A percentile compares a stretch with the other conserved stretches of the same genome.
Conservation (phyloP, 2,113 vertebrate species). For the Phalacrocorax pelagicus region DNA sequence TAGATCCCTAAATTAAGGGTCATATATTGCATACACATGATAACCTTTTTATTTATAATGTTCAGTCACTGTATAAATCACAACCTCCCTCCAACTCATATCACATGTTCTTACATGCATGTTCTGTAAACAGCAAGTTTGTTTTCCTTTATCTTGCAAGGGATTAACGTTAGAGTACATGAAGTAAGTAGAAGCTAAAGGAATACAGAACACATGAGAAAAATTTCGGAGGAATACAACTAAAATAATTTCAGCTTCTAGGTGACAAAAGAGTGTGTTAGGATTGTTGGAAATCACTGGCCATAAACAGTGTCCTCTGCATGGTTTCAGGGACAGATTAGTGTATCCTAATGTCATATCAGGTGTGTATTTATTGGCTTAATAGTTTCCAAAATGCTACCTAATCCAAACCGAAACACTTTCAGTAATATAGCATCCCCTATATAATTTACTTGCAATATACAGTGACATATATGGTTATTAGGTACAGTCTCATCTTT, state of each 20-base stretch:
- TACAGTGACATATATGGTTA: background rate
- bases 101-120: background rate
- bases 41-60: background rate
- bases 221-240: background rate
- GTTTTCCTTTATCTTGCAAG: background rate
- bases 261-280: background rate
- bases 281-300: background rate
- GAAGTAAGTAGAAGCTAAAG: slow-evolving; percentile 44
- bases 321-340: background rate
- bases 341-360: background rate
- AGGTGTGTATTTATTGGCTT: background rate
- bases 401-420: background rate
- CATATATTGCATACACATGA: background rate
- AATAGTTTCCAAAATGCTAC: background rate
- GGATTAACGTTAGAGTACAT: background rate
- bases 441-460: background rate
- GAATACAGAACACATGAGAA: background rate
- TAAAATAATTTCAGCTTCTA: background rate
- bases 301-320: background rate
- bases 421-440: background rate
- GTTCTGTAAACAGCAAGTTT: background rate
- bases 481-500: background rate
- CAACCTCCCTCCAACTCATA: background rate
- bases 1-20: background rate
- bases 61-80: background rate